A percentile compares a stretch with the other conserved stretches of the same genome.
phyloP scores from a whole-genome alignment of 2,888 invertebrate genomes.

The Ectobius pallidus region DNA sequence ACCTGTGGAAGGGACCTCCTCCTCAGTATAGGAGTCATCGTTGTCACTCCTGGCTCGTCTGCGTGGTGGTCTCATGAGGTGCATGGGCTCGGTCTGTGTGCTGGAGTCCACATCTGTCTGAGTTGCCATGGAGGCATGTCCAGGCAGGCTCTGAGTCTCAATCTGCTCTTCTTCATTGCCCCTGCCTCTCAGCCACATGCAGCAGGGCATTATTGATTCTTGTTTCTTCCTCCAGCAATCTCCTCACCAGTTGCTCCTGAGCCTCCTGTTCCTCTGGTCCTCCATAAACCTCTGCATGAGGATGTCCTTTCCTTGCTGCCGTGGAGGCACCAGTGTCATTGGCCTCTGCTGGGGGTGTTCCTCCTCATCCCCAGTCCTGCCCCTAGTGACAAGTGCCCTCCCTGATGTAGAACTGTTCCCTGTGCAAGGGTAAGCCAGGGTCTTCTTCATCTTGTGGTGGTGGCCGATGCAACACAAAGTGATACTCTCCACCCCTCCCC shows the following conservation, averaged over 20 bases:
- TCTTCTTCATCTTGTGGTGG: background rate
- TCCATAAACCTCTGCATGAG: slow-evolving; percentile 84
- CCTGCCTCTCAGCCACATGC: slow-evolving; percentile 7
- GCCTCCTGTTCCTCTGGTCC: slow-evolving; percentile 60
- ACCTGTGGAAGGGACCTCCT: slow-evolving; percentile 5
- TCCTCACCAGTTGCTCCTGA: slow-evolving; percentile 36
- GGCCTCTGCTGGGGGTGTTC: slow-evolving; percentile 51
- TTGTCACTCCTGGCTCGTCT: slow-evolving; percentile 39
- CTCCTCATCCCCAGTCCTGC: slow-evolving; percentile 64
- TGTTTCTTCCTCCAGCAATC: slow-evolving; percentile 38
- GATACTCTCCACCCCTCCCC: slow-evolving; percentile 56
- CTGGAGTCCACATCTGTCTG: slow-evolving; percentile 83
- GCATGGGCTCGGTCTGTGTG: slow-evolving; percentile 73
- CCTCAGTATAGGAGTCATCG: slow-evolving; percentile 40
- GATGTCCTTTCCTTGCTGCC: slow-evolving; percentile 77
- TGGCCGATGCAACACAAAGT: background rate
- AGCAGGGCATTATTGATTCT: slow-evolving; percentile 22
- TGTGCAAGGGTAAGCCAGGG: slow-evolving; percentile 42
- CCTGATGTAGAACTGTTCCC: slow-evolving; percentile 79
- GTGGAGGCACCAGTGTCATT: slow-evolving; percentile 60
- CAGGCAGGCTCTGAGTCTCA: slow-evolving; percentile 88
- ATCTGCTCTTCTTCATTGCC: slow-evolving; percentile 25
- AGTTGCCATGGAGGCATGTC: slow-evolving; percentile 63
- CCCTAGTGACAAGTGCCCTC: slow-evolving; percentile 83
- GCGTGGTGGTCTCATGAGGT: slow-evolving; percentile 46